Evolutionary conservation across 1,140 invertebrate species (phyloP), one percentile per base, ranked within the genome.

Genomic region (Phthorimaea operculella): DNA sequence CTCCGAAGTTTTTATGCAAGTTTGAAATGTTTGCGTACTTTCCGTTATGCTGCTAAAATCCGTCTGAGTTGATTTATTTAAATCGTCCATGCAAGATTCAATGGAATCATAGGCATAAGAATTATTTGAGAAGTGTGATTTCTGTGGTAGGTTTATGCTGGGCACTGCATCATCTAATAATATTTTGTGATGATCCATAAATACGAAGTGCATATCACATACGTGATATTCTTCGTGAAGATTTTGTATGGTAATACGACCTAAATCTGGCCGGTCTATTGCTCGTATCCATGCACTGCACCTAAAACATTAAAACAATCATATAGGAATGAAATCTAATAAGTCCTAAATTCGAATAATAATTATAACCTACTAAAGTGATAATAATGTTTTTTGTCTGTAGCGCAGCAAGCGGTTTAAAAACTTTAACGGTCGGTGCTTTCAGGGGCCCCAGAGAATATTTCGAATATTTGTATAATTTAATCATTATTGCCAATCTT

Each of bases 161-260:
- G 36, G 36, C 10, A 39, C 36, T 10, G 36, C 36, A 39, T 39
- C 36, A n/a, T 39, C 36, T 39, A 39, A 39, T n/a, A 39, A n/a
- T 39, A 39, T 39, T 39, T 39, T 39, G 36, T 39, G 36, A 10
- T 39, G 36, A n/a, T 39, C 36, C 36, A 39, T 2, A n/a, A 39
- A 39, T 39, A n/a, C n/a, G n/a, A 39, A 39, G n/a, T 39, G 36
- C n/a, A 39, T 39, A n/a, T 39, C 36, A n/a, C 36, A 39, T 39
- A 39, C 36, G 3, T n/a, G 10, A 39, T 39, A 39, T n/a, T 39
- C 36, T 39, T 39, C n/a, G 36, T 39, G 36, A 10, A 39, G 36
- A n/a, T 39, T 39, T 10, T 39, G 10, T 39, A 39, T 39, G 8
- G 10, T 39, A 12, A 39, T 10, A 39, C n/a, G 36, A n/a, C 36